Base-by-base conservation (phyloP, 2,113 vertebrate species). In the Globicephala melas region DNA sequence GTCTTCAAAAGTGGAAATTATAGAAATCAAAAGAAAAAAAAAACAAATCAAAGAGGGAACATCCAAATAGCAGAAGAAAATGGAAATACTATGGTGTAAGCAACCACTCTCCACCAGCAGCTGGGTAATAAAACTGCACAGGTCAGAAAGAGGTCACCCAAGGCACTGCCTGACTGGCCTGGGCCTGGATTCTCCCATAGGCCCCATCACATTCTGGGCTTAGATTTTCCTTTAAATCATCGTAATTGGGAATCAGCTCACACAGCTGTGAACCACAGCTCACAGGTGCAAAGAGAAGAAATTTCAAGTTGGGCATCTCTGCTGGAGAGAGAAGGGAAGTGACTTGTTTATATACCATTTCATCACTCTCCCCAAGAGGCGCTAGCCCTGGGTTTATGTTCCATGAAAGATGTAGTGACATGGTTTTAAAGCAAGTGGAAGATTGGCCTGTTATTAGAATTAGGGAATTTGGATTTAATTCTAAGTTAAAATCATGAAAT, bases 171-270 rank as follows among this genome's bases (percentile, higher is more conserved):
- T 79, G 31, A 71, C 87, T 41, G 55, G 33, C 15, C 55, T 5
- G 15, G 44, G n/a, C 44, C 65, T 86, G 3, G 0, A 68, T 89
- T 58, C 58, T 97, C 89, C 97, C 91, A 38, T 28, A 91, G 91
- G 93, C 25, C 63, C 89, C 58, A 71, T 96, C 44, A 70, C 70
- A 58, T 95, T 89, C 62, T 65, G 71, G 76, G 63, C 33, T 80
- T 92, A 79, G 81, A 85, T 80, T 96, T 96, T 97, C 70, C 70
- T 89, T 55, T 50, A 94, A 94, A 93, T 93, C 93, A 63, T 20
- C 23, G 33, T 97, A 97, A 97, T 95, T 97, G 96, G 95, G 81
- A 96, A 97, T 97, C 93, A 95, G 95, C 53, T 90, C 86, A 62
- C 97, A 95, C 91, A 97, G 95, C 96, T 97, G 96, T 84, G 96